A percentile compares a stretch with the other conserved stretches of the same genome.
Conservation (phyloP, 2,888 invertebrate species). For the Auanema freiburgensis region DNA sequence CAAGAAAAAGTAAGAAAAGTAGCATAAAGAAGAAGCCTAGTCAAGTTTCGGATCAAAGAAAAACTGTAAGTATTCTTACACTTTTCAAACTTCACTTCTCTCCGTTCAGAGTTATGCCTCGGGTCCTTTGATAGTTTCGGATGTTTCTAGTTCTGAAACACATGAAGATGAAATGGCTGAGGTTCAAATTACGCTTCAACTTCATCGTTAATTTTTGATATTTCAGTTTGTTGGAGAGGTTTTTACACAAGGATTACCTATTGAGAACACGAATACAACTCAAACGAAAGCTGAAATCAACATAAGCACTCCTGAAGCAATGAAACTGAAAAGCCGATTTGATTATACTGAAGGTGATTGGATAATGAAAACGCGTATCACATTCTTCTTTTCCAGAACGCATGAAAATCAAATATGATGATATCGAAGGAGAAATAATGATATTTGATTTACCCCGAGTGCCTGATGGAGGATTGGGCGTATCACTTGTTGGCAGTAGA, state of each 20-base stretch:
- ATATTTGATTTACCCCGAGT: conserved; percentile 78
- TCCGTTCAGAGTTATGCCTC: conserved; percentile 17
- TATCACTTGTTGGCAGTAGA: conserved; percentile 86
- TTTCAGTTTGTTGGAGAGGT: too few species aligned
- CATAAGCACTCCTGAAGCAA: too few species aligned
- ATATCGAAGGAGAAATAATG: conserved; percentile 72
- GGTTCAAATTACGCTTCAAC: too few species aligned
- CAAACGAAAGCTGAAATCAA: too few species aligned
- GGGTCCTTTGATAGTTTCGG: conserved; percentile 45
- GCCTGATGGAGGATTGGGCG: conserved; percentile 79
- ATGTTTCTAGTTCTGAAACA: conserved; percentile 47
- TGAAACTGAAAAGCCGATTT: conserved; percentile 6
- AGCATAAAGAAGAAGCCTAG: conserved; percentile 14
- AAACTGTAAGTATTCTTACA: background rate
- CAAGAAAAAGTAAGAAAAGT: conserved; percentile 5
- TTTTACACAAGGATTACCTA: too few species aligned
- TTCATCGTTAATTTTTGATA: too few species aligned
- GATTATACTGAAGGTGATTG: conserved; percentile 14
- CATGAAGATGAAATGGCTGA: conserved; percentile 32
- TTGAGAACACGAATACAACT: too few species aligned
- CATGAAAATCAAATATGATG: conserved; percentile 87
- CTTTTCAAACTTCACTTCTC: background rate
- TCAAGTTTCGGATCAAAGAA: conserved; percentile 8
- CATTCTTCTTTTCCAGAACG: conserved; percentile 74
- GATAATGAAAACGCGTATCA: background rate